phyloP scores from a whole-genome alignment of 1,140 invertebrate genomes.

The Eupristina koningsbergeri region DNA sequence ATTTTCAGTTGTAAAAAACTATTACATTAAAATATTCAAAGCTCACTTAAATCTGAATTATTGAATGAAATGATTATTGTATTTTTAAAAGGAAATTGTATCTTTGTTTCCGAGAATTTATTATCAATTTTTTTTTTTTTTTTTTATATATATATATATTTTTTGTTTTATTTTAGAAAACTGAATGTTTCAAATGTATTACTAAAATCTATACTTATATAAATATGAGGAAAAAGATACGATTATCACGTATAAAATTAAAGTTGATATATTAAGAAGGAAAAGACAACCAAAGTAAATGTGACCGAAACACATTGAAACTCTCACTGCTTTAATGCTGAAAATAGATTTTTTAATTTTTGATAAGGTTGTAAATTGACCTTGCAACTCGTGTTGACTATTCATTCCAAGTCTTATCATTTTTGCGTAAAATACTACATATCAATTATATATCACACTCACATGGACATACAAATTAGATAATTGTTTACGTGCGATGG shows the following conservation, averaged over 20 bases:
- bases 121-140: too few species aligned
- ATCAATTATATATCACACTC: neutral
- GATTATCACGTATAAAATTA: neutral
- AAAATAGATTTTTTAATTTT: neutral
- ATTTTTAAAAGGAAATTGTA: too few species aligned
- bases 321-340: neutral
- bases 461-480: neutral
- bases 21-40: too few species aligned
- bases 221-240: neutral
- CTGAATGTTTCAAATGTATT: neutral
- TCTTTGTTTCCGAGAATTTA: too few species aligned
- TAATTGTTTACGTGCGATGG: neutral
- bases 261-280: neutral
- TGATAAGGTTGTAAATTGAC: neutral
- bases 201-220: neutral
- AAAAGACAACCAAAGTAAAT: neutral
- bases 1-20: too few species aligned
- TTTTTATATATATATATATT: too few species aligned
- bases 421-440: neutral
- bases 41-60: too few species aligned
- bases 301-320: neutral
- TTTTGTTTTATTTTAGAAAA: neutral
- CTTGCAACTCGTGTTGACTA: slow-evolving; percentile 1
- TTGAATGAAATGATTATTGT: too few species aligned
- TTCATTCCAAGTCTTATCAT: neutral